Evolutionary conservation across 2,797 vertebrate genomes (phyloP).

Genomic region (Lagodon rhomboides): DNA sequence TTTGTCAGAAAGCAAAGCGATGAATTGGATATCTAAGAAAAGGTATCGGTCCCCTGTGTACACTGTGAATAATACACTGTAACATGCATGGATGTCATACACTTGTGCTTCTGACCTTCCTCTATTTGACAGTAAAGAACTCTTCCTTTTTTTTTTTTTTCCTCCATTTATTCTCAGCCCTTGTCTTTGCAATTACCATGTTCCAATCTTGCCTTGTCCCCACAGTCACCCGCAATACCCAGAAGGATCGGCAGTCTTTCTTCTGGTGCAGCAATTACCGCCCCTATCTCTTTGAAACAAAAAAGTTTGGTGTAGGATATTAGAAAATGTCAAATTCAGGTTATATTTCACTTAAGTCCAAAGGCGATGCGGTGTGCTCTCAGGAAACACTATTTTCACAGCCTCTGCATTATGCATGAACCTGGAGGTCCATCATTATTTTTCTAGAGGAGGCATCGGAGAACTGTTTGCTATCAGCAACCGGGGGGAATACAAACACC

Average conservation of each 20-base stretch:
- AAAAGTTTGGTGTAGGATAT: constrained; percentile 89
- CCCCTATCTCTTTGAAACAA: constrained; percentile 87
- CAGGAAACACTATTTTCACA: constrained; percentile 79
- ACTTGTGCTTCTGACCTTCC: constrained; percentile 88
- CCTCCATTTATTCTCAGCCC: constrained; percentile 86
- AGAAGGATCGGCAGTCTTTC: constrained; percentile 86
- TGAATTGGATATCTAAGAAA: constrained; percentile 85
- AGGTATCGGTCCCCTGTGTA: constrained; percentile 84
- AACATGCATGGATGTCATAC: constrained; percentile 85
- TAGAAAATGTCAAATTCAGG: constrained; percentile 91
- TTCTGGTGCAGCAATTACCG: constrained; percentile 88
- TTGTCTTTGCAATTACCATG: constrained; percentile 89
- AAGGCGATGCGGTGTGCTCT: constrained; percentile 76
- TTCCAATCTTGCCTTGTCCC: constrained; percentile 88
- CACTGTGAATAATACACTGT: constrained; percentile 83
- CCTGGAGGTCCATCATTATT: constrained; percentile 78
- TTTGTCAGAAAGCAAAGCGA: constrained; percentile 79
- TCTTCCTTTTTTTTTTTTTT: constrained; percentile 49
- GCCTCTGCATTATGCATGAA: constrained; percentile 85
- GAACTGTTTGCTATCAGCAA: constrained; percentile 59
- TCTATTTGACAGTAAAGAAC: constrained; percentile 85
- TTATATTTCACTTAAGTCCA: constrained; percentile 88
- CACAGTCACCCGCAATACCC: constrained; percentile 88
- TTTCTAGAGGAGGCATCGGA: constrained; percentile 59
- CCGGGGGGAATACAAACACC: constrained; percentile 35